Conservation (phyloP, 2,797 vertebrate genomes). For the Pangasius mekongensis region DNA sequence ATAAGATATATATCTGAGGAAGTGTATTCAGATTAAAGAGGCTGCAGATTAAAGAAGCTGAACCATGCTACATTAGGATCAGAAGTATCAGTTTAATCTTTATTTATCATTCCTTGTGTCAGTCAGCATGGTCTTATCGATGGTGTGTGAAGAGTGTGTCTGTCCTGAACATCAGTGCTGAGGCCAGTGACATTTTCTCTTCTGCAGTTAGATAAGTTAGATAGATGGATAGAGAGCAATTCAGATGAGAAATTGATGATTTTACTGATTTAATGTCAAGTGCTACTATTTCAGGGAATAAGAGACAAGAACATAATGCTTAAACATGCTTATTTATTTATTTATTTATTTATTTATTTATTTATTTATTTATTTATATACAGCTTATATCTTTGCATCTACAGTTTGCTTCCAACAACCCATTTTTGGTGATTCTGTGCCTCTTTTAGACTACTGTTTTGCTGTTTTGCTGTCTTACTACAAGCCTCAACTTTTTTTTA, state of each 20-base stretch:
- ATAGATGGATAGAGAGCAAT: conserved; percentile 20
- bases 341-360: background rate
- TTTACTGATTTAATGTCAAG: conserved; percentile 22
- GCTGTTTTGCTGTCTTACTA: no score
- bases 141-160: conserved; percentile 23
- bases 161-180: background rate
- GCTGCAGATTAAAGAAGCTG: background rate
- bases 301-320: background rate
- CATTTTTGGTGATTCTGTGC: no score
- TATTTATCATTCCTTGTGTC: conserved; percentile 37
- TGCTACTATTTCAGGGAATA: background rate
- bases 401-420: no score
- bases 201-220: conserved; percentile 13
- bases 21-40: no score
- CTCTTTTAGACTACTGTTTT: no score
- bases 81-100: conserved; percentile 27
- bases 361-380: background rate
- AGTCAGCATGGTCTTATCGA: conserved; percentile 40
- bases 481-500: no score
- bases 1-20: no score
- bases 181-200: conserved; percentile 25
- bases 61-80: background rate
- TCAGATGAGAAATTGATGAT: conserved; percentile 40
- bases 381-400: background rate
- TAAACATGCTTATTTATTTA: background rate